Evolutionary conservation across 2,797 vertebrate species (phyloP).

Genomic region (Zalophus californianus): DNA sequence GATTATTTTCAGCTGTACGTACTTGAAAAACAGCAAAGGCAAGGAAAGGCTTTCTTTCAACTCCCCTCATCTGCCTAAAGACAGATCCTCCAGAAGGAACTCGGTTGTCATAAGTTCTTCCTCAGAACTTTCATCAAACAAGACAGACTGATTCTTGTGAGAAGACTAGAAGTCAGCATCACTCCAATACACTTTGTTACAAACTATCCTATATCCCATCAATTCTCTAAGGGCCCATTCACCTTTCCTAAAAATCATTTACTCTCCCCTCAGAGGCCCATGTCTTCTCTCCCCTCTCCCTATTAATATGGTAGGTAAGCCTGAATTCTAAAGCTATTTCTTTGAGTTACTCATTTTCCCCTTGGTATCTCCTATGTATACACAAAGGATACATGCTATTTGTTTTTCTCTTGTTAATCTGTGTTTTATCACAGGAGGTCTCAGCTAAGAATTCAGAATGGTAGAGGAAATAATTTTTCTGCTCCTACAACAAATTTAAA

Average conservation of each 20-base stretch:
- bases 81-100: neutral
- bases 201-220: neutral
- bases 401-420: neutral
- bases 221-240: neutral
- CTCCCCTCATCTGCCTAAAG: neutral
- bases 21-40: neutral
- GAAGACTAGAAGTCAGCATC: neutral
- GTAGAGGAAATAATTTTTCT: neutral
- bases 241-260: neutral
- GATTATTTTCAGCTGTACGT: neutral
- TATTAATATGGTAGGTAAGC: neutral
- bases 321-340: neutral
- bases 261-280: neutral
- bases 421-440: neutral
- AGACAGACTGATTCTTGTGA: neutral
- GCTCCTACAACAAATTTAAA: neutral
- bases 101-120: neutral
- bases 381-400: neutral
- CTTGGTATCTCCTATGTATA: neutral
- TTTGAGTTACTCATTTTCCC: neutral
- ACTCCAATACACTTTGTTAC: neutral
- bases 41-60: neutral
- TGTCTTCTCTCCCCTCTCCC: neutral
- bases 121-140: neutral
- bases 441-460: neutral